These are phyloP conservation scores for Pardosa pseudoannulata DNA, from an alignment of 2,888 invertebrate species.

Conservation along the genomic window DNA sequence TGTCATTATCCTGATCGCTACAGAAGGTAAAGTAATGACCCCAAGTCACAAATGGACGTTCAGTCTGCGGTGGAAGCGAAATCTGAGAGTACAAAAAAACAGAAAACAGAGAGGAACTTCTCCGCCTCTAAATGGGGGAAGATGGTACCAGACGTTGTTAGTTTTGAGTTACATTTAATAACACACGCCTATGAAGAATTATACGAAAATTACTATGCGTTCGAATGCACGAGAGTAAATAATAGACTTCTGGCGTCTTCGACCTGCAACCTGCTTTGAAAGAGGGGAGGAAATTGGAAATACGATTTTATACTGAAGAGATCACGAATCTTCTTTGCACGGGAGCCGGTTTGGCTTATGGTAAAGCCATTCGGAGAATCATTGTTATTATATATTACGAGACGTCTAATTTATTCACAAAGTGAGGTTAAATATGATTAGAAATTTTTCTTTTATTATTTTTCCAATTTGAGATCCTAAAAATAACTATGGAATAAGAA, in stretches of 20 bases:
- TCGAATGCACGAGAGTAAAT: constrained; percentile 41
- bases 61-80: constrained; percentile 52
- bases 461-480: too few relatives aligned
- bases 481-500: too few relatives aligned
- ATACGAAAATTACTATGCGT: constrained; percentile 61
- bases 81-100: constrained; percentile 27
- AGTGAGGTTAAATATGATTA: too few relatives aligned
- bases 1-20: constrained; percentile 59
- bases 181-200: constrained; percentile 49
- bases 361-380: not conserved
- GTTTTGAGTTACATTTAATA: constrained; percentile 72
- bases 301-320: constrained; percentile 42
- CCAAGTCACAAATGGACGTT: constrained; percentile 61
- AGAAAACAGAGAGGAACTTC: too few relatives aligned
- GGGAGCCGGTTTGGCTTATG: constrained; percentile 22
- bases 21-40: constrained; percentile 38
- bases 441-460: too few relatives aligned
- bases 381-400: too few relatives aligned
- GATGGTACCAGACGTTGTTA: constrained; percentile 65
- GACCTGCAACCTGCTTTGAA: constrained; percentile 20
- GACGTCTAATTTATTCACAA: too few relatives aligned
- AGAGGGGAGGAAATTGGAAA: constrained; percentile 25
- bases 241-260: constrained; percentile 57
- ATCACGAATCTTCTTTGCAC: constrained; percentile 53
- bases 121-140: constrained; percentile 26